Evolutionary conservation across 1,140 invertebrate genomes (phyloP), one percentile per base, ranked within the genome.

Genomic region (Drosophila persimilis): DNA sequence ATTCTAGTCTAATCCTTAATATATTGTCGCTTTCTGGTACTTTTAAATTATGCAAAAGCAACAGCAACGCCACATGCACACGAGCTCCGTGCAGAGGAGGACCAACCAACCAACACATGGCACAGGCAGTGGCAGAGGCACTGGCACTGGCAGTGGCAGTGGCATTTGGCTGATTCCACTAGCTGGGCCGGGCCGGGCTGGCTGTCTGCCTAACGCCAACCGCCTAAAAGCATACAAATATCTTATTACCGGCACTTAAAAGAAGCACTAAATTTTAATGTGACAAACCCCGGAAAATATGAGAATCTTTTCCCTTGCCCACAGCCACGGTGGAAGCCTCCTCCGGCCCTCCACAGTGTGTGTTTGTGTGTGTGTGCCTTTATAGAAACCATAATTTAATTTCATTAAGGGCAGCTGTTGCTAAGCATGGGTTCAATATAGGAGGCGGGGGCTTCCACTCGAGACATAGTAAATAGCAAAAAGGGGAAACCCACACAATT

Each of bases 221-320:
- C 39, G 15, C 39, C 35, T 60, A 44, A 60, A 60, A 60, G 58
- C 58, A 60, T 60, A 52, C 47, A 60, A 50, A 60, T 50, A 60
- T 60, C 58, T 44, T 60, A 60, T 60, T 60, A 60, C 58, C 58
- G 58, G 58, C 20, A 60, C 29, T 50, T 60, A 60, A 60, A 60
- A 60, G 58, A 47, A 60, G 29, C 58, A 52, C 58, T 60, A 60
- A 60, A 60, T 60, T 60, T 60, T 60, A 60, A 60, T 60, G 44
- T 41, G 46, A 60, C 55, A 58, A 58, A 46, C 8, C 55, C 55
- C 43, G 24, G 31, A 58, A 58, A 58, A 53, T 53, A 53, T 39
- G 35, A 39, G 35, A 39, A 39, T 39, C 35, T 39, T 39, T 39
- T 5, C 24, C 24, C 3, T 26, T 26, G 4, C 24, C 20, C 20